Evolutionary conservation across 2,888 invertebrate species (phyloP).

Genomic region (Lumbricus terrestris): DNA sequence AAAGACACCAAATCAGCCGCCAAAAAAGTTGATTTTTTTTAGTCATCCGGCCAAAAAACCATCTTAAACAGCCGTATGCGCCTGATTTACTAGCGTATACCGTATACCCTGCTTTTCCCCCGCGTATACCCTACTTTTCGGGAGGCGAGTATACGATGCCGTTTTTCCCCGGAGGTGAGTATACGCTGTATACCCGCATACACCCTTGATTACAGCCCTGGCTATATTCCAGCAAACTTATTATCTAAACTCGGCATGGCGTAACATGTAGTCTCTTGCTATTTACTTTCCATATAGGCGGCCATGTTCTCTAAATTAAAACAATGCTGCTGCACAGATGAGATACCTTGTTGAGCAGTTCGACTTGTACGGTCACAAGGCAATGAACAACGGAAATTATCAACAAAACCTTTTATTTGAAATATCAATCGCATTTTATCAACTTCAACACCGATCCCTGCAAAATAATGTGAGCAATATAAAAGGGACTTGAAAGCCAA

Average conservation of each 20-base stretch:
- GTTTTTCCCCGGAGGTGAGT: too few species aligned
- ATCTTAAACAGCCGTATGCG: too few species aligned
- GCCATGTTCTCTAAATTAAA: background rate
- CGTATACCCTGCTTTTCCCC: too few species aligned
- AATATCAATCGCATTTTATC: background rate
- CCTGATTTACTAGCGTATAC: too few species aligned
- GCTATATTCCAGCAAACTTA: background rate
- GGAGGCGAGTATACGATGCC: too few species aligned
- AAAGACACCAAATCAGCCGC: too few species aligned
- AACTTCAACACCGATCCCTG: background rate
- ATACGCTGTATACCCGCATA: too few species aligned
- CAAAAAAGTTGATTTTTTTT: too few species aligned
- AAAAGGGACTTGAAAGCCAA: background rate
- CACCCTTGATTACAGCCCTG: too few species aligned
- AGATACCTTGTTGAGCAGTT: background rate
- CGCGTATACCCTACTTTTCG: too few species aligned
- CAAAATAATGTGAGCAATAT: background rate
- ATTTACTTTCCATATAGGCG: background rate
- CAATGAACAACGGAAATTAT: background rate
- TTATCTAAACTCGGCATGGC: background rate
- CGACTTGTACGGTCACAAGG: background rate
- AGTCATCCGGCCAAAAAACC: too few species aligned
- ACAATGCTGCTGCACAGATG: background rate
- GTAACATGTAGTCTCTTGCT: background rate
- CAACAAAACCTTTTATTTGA: background rate